A percentile compares a stretch with the other conserved stretches of the same genome.
Conservation (phyloP, 2,888 invertebrate species). For the Coenonympha glycerion region DNA sequence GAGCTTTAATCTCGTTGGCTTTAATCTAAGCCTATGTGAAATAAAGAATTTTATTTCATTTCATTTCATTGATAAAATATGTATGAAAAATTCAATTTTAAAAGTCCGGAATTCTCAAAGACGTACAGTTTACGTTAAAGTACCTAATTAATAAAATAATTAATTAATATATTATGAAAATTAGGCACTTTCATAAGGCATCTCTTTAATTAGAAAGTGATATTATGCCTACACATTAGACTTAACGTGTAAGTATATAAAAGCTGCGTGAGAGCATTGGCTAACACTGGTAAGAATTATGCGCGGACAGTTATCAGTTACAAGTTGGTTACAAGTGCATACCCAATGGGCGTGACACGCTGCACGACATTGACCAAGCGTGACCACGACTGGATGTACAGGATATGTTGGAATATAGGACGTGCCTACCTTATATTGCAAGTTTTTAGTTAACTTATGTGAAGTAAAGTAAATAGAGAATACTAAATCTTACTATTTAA, state of each 20-base stretch:
- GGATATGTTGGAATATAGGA: neutral
- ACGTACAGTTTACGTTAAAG: too few relatives aligned
- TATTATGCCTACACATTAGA: conserved; percentile 5
- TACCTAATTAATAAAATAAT: too few relatives aligned
- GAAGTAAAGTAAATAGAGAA: neutral
- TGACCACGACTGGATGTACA: conserved; percentile 24
- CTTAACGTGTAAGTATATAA: conserved; percentile 10
- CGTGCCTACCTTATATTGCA: too few relatives aligned
- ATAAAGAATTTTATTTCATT: too few relatives aligned
- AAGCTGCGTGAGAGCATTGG: conserved; percentile 24
- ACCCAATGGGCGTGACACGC: conserved; percentile 44
- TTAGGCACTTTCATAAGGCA: neutral
- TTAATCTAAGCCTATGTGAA: too few relatives aligned
- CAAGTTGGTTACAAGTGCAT: conserved; percentile 25
- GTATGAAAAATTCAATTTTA: too few relatives aligned
- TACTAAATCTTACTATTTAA: too few relatives aligned
- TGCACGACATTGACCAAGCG: conserved; percentile 41
- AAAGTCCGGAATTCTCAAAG: too few relatives aligned
- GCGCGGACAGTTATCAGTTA: conserved; percentile 24
- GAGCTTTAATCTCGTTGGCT: too few relatives aligned
- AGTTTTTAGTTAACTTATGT: too few relatives aligned
- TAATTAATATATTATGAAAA: too few relatives aligned
- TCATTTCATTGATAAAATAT: too few relatives aligned
- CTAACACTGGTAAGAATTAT: conserved; percentile 26
- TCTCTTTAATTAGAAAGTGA: conserved; percentile 15